Evolutionary conservation across 1,140 invertebrate species (phyloP).

Genomic region (Brachionus koreanus): DNA sequence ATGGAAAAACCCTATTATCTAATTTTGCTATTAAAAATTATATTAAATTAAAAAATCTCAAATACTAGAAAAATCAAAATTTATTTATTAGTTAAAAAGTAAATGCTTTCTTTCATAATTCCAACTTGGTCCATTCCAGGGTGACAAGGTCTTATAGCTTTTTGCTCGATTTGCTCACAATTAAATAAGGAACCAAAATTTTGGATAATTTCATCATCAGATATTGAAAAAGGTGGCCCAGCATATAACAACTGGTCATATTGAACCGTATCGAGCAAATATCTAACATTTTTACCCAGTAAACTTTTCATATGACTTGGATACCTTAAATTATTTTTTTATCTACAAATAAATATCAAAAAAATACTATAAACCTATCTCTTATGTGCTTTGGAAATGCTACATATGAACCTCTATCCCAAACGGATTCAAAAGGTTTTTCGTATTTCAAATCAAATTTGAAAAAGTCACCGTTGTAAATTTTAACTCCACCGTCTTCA

Average conservation of each 20-base stretch:
- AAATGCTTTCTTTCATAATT: background rate
- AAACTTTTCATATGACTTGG: background rate
- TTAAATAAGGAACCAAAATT: background rate
- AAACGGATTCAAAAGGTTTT: conserved; percentile 8
- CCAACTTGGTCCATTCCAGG: background rate
- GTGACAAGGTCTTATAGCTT: background rate
- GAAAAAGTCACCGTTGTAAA: conserved; percentile 2
- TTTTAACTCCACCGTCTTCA: background rate
- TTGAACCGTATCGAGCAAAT: conserved; percentile 2
- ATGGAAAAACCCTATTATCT: no score
- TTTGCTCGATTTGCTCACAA: background rate
- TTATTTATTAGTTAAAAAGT: background rate
- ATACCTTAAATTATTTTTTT: background rate
- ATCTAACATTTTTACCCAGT: background rate
- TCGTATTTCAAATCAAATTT: background rate
- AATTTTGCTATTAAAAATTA: no score
- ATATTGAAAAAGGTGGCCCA: background rate
- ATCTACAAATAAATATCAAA: background rate
- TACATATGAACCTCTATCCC: background rate
- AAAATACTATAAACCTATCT: background rate
- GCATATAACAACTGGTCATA: background rate
- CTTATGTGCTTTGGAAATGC: background rate
- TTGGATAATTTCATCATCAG: background rate
- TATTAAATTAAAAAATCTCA: no score
- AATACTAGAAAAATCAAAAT: background rate